Base-by-base conservation (phyloP, 2,797 vertebrate species). In the Craterocephalus amniculus region DNA sequence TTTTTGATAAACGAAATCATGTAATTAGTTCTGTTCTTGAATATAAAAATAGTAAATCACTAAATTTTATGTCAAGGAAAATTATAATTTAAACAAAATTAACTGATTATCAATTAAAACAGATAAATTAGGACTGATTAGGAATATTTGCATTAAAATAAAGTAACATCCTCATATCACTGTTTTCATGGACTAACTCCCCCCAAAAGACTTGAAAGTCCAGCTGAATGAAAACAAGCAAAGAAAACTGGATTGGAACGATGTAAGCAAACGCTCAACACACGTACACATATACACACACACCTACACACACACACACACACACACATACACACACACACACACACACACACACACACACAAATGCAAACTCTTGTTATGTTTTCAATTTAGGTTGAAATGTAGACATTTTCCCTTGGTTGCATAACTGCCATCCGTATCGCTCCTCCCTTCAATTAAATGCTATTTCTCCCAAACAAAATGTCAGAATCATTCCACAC, bases 391-490 rank as follows among this genome's bases (percentile, higher is more conserved):
- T 92, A 84, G 85, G 86, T 89, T 89, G 84, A 92, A 89, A 89
- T 88, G 88, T 77, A 88, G 92, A 92, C 84, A 89, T 93, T 92
- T 91, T 90, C 88, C 86, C 86, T 88, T 70, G 90, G 89, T 93
- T 93, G 88, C 91, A 87, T 89, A 92, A 89, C 90, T 89, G 85
- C 88, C 87, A 90, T 89, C 80, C 85, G 66, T 88, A 85, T 91
- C 82, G 83, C 87, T 88, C 84, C 86, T 89, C 90, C 86, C 87
- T 91, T 91, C 90, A 92, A 94, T 94, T 92, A 94, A 91, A 93
- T 84, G 78, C 89, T 92, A 91, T 93, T 89, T 87, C 88, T 93
- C 87, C 91, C 88, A 94, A 94, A 94, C 91, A 91, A 93, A 93
- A 92, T 89, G 92, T 94, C 93, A 91, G 83, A 92, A 86, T 89